These are phyloP conservation scores for Crocuta crocuta DNA, from an alignment of 2,113 vertebrate species.

Conservation along the genomic window DNA sequence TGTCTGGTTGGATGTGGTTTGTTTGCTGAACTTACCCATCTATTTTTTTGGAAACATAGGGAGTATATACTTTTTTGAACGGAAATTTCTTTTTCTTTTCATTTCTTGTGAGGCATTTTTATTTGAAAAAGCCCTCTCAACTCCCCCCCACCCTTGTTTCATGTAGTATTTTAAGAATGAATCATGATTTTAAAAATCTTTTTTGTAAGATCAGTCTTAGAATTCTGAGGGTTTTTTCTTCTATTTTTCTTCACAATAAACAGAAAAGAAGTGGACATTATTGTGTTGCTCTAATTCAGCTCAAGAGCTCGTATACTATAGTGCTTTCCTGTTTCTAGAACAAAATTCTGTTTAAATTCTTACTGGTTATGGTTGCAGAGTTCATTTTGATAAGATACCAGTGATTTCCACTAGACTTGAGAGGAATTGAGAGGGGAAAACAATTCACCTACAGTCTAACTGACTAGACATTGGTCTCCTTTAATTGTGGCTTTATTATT, in stretches of 20 bases:
- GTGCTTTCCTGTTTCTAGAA: background rate
- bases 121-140: background rate
- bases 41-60: background rate
- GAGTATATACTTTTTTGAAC: background rate
- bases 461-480: background rate
- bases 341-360: slow-evolving; percentile 5
- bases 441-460: background rate
- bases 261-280: slow-evolving; percentile 7
- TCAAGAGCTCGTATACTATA: background rate
- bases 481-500: background rate
- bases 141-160: background rate
- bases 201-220: background rate
- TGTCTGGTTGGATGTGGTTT: background rate
- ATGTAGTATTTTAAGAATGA: background rate
- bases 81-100: background rate
- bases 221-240: background rate
- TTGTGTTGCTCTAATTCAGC: background rate
- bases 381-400: background rate
- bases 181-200: background rate
- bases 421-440: background rate
- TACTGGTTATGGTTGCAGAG: background rate
- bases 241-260: background rate
- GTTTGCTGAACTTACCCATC: background rate
- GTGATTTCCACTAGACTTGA: background rate
- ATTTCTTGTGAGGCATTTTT: background rate